These are phyloP conservation scores for Zygothrica quintamaculata DNA, from an alignment of 2,888 invertebrate species.

Conservation along the genomic window DNA sequence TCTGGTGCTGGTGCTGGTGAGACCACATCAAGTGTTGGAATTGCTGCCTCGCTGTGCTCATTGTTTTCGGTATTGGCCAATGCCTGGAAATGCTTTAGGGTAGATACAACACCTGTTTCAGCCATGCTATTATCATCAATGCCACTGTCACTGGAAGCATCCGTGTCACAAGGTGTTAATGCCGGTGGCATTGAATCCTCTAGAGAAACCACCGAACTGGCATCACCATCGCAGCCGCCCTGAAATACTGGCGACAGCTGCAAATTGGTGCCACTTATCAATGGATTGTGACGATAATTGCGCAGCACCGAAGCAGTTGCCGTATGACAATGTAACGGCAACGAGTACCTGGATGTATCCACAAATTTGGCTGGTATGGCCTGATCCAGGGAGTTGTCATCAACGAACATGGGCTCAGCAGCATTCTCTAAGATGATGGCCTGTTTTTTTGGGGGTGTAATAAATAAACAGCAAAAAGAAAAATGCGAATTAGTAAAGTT, in stretches of 20 bases:
- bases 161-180: constrained; percentile 76
- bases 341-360: constrained; percentile 30
- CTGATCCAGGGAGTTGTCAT: constrained; percentile 64
- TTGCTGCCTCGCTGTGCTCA: constrained; percentile 10
- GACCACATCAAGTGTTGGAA: constrained; percentile 3
- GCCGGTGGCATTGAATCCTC: constrained; percentile 81
- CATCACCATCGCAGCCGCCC: constrained; percentile 39
- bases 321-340: constrained; percentile 66
- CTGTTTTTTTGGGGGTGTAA: constrained; percentile 37
- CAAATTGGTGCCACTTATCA: constrained; percentile 81
- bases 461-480: constrained; percentile 12
- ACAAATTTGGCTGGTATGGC: constrained; percentile 11
- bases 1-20: constrained; percentile 41
- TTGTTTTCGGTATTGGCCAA: not conserved
- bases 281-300: constrained; percentile 81
- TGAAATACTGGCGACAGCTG: constrained; percentile 75
- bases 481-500: constrained; percentile 29
- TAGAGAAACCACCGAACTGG: constrained; percentile 50
- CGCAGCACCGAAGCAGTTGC: constrained; percentile 72
- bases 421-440: constrained; percentile 18
- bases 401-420: constrained; percentile 58
- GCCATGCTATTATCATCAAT: constrained; percentile 76
- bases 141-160: constrained; percentile 81
- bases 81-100: constrained; percentile 1
- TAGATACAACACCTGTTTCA: constrained; percentile 31